A percentile compares a stretch with the other conserved stretches of the same genome.
Conservation (phyloP, 2,113 vertebrate genomes). For the Orycteropus afer region DNA sequence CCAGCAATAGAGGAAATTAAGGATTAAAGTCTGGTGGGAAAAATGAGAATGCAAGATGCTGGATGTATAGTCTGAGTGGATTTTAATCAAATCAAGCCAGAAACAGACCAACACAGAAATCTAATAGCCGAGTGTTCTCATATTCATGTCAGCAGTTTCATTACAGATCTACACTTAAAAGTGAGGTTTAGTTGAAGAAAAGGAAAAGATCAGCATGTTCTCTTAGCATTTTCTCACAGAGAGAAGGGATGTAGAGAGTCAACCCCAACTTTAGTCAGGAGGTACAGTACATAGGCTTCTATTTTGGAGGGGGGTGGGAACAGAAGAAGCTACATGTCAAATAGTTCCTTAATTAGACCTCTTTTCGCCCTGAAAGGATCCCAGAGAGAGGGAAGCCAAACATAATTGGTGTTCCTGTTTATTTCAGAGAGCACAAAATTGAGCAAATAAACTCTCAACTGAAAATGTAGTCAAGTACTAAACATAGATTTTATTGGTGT, state of each 20-base stretch:
- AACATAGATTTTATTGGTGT: neutral
- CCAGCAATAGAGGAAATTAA: conserved; percentile 63
- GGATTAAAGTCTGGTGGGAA: conserved; percentile 49
- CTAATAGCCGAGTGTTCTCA: neutral
- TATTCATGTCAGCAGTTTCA: neutral
- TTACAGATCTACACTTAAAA: neutral
- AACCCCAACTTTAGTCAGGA: neutral
- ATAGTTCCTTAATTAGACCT: neutral
- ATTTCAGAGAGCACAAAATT: neutral
- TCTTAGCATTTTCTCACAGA: neutral
- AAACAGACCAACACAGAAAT: conserved; percentile 50
- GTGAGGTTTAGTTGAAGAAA: neutral
- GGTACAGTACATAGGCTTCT: neutral
- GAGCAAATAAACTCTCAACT: conserved; percentile 29
- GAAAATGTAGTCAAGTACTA: neutral
- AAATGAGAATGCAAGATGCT: conserved; percentile 34
- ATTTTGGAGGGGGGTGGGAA: too few relatives aligned
- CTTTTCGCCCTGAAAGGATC: conserved; percentile 9
- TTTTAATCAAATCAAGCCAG: conserved; percentile 70
- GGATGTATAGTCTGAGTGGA: neutral
- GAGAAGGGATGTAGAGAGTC: neutral
- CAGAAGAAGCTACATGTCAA: neutral
- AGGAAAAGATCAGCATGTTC: neutral
- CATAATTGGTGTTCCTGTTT: neutral
- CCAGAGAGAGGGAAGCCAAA: conserved; percentile 9